These are phyloP conservation scores for Hylaeus anthracinus DNA, from an alignment of 1,140 invertebrate species.

Conservation along the genomic window DNA sequence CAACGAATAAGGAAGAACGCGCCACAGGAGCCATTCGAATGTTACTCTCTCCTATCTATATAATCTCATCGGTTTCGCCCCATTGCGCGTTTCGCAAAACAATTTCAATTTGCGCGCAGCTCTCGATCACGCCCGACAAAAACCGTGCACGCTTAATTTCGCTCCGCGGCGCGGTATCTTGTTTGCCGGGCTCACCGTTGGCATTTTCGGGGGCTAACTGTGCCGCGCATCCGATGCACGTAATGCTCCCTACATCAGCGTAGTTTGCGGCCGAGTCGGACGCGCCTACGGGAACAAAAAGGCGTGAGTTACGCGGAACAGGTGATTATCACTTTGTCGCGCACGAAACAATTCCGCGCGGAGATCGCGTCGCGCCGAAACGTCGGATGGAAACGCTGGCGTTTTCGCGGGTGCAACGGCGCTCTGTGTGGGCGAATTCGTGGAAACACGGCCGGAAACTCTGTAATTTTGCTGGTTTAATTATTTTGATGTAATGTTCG, in stretches of 20 bases:
- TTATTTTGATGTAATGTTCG: too few relatives aligned
- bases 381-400: background rate
- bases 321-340: slow-evolving; percentile 32
- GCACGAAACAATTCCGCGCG: background rate
- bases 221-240: slow-evolving; percentile 20
- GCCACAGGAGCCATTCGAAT: too few relatives aligned
- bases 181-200: background rate
- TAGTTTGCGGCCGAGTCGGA: slow-evolving; percentile 9
- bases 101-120: slow-evolving; percentile 37
- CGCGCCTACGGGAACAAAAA: slow-evolving; percentile 27
- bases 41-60: too few relatives aligned
- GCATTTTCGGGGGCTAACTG: slow-evolving; percentile 1
- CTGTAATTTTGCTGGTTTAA: too few relatives aligned
- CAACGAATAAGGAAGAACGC: too few relatives aligned
- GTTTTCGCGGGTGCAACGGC: too few relatives aligned
- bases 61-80: too few relatives aligned
- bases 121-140: background rate
- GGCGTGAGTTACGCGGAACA: slow-evolving; percentile 1
- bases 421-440: too few relatives aligned
- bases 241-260: slow-evolving; percentile 17
- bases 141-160: slow-evolving; percentile 47
- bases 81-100: slow-evolving; percentile 3
- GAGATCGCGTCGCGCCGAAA: background rate
- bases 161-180: background rate
- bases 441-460: too few relatives aligned